A percentile compares a stretch with the other conserved stretches of the same genome.
Conservation (phyloP, 2,113 vertebrate genomes). For the Scomber colias region DNA sequence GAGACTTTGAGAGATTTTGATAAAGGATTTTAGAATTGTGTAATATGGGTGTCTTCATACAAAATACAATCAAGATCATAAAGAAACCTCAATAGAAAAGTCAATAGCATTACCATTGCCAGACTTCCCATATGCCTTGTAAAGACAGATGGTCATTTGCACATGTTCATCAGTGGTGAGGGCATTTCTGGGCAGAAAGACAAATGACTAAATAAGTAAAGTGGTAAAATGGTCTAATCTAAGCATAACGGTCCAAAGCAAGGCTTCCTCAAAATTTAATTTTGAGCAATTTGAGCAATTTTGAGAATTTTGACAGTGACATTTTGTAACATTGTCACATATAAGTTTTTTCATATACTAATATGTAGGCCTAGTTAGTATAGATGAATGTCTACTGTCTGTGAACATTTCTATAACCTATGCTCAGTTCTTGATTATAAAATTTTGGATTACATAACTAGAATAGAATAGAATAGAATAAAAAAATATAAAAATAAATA, state of each 20-base stretch:
- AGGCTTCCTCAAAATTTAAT: background rate
- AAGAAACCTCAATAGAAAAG: background rate
- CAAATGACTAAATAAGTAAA: background rate
- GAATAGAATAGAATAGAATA: too few relatives aligned
- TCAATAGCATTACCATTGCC: background rate
- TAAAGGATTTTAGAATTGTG: background rate
- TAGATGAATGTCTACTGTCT: too few relatives aligned
- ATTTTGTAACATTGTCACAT: too few relatives aligned
- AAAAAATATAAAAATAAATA: too few relatives aligned
- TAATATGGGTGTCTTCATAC: too few relatives aligned
- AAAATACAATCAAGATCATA: background rate
- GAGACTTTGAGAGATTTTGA: background rate
- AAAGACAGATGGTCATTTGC: background rate
- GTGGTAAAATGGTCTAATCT: background rate
- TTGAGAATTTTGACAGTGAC: background rate
- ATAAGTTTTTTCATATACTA: too few relatives aligned
- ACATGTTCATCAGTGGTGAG: background rate
- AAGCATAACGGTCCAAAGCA: background rate
- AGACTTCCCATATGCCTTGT: too few relatives aligned
- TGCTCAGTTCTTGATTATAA: too few relatives aligned
- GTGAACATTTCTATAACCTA: too few relatives aligned
- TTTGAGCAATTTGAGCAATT: too few relatives aligned
- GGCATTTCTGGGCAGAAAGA: background rate
- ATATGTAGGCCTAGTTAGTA: too few relatives aligned
- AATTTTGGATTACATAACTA: too few relatives aligned